Base-by-base conservation (phyloP, 2,113 vertebrate species). In the Cranoglanis bouderius region DNA sequence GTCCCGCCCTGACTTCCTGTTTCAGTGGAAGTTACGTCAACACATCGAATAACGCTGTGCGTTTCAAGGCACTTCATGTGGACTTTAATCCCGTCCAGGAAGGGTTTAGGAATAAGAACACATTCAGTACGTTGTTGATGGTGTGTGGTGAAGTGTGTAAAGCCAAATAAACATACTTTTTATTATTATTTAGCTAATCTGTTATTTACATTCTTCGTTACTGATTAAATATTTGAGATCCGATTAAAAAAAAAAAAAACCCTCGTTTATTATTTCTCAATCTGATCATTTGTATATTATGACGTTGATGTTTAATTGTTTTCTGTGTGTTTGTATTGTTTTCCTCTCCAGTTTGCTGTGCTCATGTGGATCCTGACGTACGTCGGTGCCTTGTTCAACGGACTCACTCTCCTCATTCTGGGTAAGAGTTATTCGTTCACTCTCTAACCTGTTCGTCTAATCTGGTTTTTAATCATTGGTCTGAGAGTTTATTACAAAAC, bases 311-410 rank as follows among this genome's bases (percentile, higher is more conserved):
- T 18, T 70, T 14, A 38, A 10, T 61, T 9, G 21, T 40, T 10
- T 21, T 74, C 0, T 70, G 16, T 35, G 65, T n/a, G 6, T n/a
- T 55, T 77, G 0, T 67, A 3, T 43, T 40, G 6, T 1, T 0
- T 72, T 88, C 84, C 59, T 90, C 88, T 91, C 40, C 32, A 99
- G 98, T 99, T 99, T 87, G 98, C 97, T 10, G 96, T 98, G 91
- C 90, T 99, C 93, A 98, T 99, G 97, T 99, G 98, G 98, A 96
- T 99, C 35, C 97, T 99, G 93, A 99, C 98, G 78, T 98, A 99
- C 19, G 96, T 99, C 65, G 98, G 98, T 94, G 97, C 97, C 94
- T 96, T 99, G 96, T 99, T 99, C 94, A 99, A 99, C 91, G 98
- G 98, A 84, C 96, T 99, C 93, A 99, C 98, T 72, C 93, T 99